These are phyloP conservation scores for Sigmodon hispidus DNA, from an alignment of 2,113 vertebrate genomes.

Conservation along the genomic window DNA sequence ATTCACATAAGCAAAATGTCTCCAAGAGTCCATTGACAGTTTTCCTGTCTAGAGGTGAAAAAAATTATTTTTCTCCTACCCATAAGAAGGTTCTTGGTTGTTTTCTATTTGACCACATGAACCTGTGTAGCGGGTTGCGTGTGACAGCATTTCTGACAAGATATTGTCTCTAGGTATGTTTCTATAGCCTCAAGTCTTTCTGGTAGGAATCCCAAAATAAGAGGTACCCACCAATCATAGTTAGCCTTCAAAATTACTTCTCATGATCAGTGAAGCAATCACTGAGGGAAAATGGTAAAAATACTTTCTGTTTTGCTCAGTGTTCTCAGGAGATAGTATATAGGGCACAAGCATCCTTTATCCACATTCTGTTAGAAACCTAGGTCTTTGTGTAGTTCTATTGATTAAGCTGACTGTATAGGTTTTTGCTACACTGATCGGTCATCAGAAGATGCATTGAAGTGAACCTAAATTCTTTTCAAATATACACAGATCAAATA, in stretches of 20 bases:
- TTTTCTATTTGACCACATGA: not conserved
- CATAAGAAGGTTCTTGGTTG: not conserved
- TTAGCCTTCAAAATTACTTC: not conserved
- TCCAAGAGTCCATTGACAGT: not conserved
- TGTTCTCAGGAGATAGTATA: not conserved
- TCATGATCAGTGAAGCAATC: not conserved
- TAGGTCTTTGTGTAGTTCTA: not conserved
- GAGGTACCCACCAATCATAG: not conserved
- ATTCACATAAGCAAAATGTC: not conserved
- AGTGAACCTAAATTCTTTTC: slow-evolving; percentile 8
- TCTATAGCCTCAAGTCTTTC: not conserved
- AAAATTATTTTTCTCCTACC: not conserved
- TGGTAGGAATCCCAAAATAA: not conserved
- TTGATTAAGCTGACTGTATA: not conserved
- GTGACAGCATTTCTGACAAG: not conserved
- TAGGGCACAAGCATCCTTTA: not conserved
- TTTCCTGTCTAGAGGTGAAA: not conserved
- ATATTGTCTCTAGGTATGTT: not conserved
- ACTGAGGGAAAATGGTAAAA: not conserved
- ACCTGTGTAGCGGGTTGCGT: not conserved
- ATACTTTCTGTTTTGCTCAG: not conserved
- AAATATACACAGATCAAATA: slow-evolving; percentile 6
- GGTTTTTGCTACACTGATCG: not conserved
- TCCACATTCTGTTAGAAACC: not conserved
- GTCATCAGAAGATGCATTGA: not conserved